Evolutionary conservation across 2,113 vertebrate genomes (phyloP).

Genomic region (Typhlomys cinereus): DNA sequence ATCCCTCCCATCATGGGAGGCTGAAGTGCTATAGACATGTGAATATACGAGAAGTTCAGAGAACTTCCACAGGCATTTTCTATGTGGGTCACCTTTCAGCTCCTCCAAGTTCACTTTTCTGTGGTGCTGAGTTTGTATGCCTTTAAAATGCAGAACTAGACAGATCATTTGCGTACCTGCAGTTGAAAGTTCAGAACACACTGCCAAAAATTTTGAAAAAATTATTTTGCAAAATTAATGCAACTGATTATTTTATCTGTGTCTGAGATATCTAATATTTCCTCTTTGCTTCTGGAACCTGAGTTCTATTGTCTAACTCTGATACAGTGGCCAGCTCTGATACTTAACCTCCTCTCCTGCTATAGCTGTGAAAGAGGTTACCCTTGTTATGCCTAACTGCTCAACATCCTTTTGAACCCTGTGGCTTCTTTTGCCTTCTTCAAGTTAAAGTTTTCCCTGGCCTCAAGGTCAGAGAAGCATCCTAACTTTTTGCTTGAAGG

Average conservation of each 20-base stretch:
- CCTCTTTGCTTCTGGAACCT: neutral
- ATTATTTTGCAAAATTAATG: neutral
- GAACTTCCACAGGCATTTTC: neutral
- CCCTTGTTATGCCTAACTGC: neutral
- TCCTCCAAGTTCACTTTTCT: neutral
- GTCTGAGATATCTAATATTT: neutral
- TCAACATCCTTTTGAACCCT: neutral
- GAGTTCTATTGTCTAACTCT: neutral
- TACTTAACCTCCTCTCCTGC: neutral
- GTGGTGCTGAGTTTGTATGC: neutral
- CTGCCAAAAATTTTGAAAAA: neutral
- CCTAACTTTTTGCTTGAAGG: neutral
- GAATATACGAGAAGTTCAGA: neutral
- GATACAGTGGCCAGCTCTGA: neutral
- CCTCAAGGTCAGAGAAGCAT: neutral
- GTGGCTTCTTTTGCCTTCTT: neutral
- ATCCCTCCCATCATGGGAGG: no score
- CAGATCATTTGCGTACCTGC: neutral
- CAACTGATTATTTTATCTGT: neutral
- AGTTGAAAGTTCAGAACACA: neutral
- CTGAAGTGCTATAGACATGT: fast-evolving
- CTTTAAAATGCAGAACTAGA: neutral
- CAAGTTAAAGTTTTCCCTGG: neutral
- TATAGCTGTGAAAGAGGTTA: neutral
- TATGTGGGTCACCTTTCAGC: neutral